Base-by-base conservation (phyloP, 2,797 vertebrate genomes). In the Brotula barbata region DNA sequence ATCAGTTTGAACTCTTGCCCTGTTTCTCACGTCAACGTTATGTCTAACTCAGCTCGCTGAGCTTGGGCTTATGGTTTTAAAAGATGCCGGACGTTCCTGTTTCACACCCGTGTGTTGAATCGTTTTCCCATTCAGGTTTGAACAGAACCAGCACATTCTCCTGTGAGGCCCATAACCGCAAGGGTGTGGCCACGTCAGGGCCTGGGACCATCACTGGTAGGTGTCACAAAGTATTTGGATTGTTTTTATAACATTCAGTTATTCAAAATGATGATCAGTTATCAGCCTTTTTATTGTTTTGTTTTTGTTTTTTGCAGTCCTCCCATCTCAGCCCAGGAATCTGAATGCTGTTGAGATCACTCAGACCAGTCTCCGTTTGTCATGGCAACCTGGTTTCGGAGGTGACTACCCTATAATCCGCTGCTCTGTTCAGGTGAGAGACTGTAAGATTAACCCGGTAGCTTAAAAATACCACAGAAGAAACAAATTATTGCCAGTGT, bases 121-220 rank as follows among this genome's bases (percentile, higher is more conserved):
- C 1, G 2, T 58, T 19, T 64, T 48, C 47, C 8, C 15, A 0
- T 58, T 45, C 77, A 96, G 95, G 94, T 70, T 78, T 96, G 68
- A 95, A 94, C 87, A 89, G 88, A 70, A 93, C 92, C 9, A 92
- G 93, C 40, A 90, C 91, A 1, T 95, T 95, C 77, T 95, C 94
- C 6, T 96, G 95, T 12, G 95, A 96, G 73, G 94, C 94, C 17
- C 90, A 93, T 21, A 96, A 96, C n/a, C 71, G 69, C 28, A 95
- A 95, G 72, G 95, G 95, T 0, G 93, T 95, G 56, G 91, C 94
- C 63, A 94, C 94, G 1, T 96, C 95, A 0, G 91, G 87, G 10
- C 92, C 94, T 0, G 95, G 94, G 1, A 87, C 86, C 19, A 78
- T 96, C 80, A 96, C 85, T 22, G 94, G 95, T 96, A 65, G 54